Evolutionary conservation across 1,140 invertebrate genomes (phyloP).

Genomic region (Sesamia nonagrioides): DNA sequence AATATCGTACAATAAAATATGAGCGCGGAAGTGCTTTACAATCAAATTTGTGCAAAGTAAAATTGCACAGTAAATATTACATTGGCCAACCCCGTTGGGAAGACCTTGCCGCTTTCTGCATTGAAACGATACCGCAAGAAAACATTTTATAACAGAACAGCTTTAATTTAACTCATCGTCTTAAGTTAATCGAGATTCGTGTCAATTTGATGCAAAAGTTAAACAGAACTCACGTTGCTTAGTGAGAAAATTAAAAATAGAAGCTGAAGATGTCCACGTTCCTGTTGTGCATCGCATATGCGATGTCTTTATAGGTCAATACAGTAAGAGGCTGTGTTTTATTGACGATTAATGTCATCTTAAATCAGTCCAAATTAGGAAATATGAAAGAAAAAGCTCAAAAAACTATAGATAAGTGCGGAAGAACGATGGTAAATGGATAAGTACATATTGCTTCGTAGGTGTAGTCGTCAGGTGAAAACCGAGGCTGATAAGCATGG

Average conservation of each 20-base stretch:
- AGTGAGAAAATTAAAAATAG: constrained; percentile 13
- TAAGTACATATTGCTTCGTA: too few relatives aligned
- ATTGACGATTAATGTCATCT: neutral
- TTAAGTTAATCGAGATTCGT: constrained; percentile 35
- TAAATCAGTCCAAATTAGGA: neutral
- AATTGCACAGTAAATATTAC: constrained; percentile 18
- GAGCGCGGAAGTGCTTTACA: neutral
- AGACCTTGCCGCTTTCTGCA: constrained; percentile 58
- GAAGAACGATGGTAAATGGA: too few relatives aligned
- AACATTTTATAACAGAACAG: constrained; percentile 35
- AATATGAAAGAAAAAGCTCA: too few relatives aligned
- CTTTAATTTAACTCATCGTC: constrained; percentile 24
- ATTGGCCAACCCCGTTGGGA: constrained; percentile 28
- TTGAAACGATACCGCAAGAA: constrained; percentile 66
- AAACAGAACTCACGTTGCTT: neutral
- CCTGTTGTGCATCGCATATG: neutral
- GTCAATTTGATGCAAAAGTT: constrained; percentile 26
- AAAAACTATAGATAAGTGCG: too few relatives aligned
- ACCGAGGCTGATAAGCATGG: too few relatives aligned
- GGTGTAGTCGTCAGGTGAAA: too few relatives aligned
- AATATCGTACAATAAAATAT: neutral
- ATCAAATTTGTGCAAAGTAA: neutral
- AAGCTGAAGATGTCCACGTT: neutral
- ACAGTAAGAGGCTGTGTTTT: neutral
- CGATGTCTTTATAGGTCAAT: neutral